phyloP scores from a whole-genome alignment of 2,797 vertebrate species.

The Sebastes iracundus region DNA sequence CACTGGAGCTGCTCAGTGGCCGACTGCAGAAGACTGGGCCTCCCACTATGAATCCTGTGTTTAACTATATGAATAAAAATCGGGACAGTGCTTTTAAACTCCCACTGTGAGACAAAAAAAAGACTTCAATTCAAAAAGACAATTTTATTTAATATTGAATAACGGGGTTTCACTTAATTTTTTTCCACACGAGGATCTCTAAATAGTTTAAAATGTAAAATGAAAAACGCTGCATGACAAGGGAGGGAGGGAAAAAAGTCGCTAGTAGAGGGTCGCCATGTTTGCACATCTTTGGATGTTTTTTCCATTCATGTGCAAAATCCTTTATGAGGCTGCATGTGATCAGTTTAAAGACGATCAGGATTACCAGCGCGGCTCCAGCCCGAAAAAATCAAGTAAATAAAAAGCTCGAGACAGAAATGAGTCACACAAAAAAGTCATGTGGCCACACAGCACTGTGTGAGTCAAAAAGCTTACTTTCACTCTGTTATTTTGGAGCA shows the following conservation, averaged over 20 bases:
- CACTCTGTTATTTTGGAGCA: slow-evolving; percentile 37
- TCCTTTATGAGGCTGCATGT: slow-evolving; percentile 9
- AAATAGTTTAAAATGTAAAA: slow-evolving; percentile 18
- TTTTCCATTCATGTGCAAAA: not conserved
- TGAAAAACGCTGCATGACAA: not conserved
- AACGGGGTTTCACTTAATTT: not conserved
- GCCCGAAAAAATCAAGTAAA: slow-evolving; percentile 21
- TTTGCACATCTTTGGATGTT: not conserved
- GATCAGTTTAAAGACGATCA: slow-evolving; percentile 30
- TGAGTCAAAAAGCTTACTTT: slow-evolving; percentile 40
- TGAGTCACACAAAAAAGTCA: slow-evolving; percentile 32
- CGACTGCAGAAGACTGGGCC: not conserved
- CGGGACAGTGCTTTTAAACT: not conserved
- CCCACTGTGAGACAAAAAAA: slow-evolving; percentile 2
- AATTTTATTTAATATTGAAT: slow-evolving; percentile 12
- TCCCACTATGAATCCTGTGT: not conserved
- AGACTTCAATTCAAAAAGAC: slow-evolving; percentile 1
- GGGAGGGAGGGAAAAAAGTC: rapidly evolving
- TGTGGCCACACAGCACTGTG: not conserved
- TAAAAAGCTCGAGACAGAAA: slow-evolving; percentile 29
- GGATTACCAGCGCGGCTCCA: slow-evolving; percentile 7
- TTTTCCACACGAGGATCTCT: not conserved
- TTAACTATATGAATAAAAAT: slow-evolving; percentile 22
- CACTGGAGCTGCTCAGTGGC: slow-evolving; percentile 25
- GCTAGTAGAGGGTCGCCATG: not conserved